Percentiles rank a stretch among this genome's conserved stretches.
Conservation (phyloP, 2,113 vertebrate genomes). For the Eulacestoma nigropectus region DNA sequence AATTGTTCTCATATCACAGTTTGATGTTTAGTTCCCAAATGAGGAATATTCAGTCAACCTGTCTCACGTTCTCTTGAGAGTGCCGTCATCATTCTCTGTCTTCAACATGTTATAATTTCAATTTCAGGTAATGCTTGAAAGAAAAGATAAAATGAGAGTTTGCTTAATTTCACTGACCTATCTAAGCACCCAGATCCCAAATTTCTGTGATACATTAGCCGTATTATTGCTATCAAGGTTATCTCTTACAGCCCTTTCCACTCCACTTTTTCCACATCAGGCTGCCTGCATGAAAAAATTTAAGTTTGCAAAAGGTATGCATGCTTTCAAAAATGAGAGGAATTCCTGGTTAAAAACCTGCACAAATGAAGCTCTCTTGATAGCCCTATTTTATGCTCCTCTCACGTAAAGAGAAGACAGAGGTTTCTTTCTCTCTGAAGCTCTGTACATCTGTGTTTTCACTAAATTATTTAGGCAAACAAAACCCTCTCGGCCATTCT, state of each 20-base stretch:
- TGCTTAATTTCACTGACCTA: not conserved
- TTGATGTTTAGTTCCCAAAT: not conserved
- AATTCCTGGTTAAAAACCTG: not conserved
- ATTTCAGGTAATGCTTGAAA: not conserved
- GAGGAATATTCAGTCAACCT: not conserved
- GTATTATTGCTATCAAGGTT: not conserved
- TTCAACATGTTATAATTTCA: not conserved
- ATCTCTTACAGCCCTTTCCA: not conserved
- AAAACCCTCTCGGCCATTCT: not conserved
- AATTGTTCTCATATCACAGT: not conserved
- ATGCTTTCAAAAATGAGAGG: not conserved
- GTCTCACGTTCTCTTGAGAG: not conserved
- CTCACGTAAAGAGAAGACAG: not conserved
- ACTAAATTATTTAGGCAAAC: not conserved
- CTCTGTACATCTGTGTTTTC: not conserved
- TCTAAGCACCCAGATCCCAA: not conserved
- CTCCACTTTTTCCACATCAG: fast-evolving
- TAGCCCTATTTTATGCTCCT: not conserved
- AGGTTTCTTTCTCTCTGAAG: not conserved
- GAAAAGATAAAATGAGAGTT: not conserved
- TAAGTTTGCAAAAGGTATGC: not conserved
- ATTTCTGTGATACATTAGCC: not conserved
- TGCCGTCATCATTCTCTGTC: not conserved
- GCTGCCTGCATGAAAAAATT: not conserved
- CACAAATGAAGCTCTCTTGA: not conserved